phyloP scores from a whole-genome alignment of 1,140 invertebrate genomes.

The Armadillidium nasatum region DNA sequence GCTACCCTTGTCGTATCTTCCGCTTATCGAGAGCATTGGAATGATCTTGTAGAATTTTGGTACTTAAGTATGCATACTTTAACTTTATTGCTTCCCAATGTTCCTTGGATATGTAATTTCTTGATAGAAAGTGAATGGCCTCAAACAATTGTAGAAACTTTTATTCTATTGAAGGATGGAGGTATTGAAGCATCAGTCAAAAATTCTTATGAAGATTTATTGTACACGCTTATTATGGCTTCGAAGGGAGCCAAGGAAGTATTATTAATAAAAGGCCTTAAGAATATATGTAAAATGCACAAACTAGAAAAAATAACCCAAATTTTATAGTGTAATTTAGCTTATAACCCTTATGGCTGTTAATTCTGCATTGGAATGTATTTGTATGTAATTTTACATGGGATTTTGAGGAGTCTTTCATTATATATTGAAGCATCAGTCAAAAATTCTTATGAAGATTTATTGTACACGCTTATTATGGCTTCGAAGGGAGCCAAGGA shows the following conservation, averaged over 20 bases:
- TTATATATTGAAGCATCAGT: slow-evolving; percentile 65
- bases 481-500: slow-evolving; percentile 64
- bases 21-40: slow-evolving; percentile 79
- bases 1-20: slow-evolving; percentile 73
- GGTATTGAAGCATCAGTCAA: slow-evolving; percentile 74
- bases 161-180: slow-evolving; percentile 74
- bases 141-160: slow-evolving; percentile 72
- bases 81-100: slow-evolving; percentile 66
- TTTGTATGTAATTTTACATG: too few relatives aligned
- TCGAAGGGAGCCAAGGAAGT: slow-evolving; percentile 60
- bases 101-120: slow-evolving; percentile 86
- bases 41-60: slow-evolving; percentile 84
- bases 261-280: neutral
- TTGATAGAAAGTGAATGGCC: slow-evolving; percentile 87
- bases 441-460: slow-evolving; percentile 83
- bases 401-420: too few relatives aligned
- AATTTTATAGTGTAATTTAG: too few relatives aligned
- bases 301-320: neutral
- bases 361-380: too few relatives aligned
- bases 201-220: slow-evolving; percentile 81
- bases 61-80: slow-evolving; percentile 90
- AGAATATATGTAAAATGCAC: neutral
- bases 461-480: slow-evolving; percentile 75
- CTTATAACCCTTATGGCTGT: too few relatives aligned
- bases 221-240: slow-evolving; percentile 75